Evolutionary conservation across 2,888 invertebrate species (phyloP).

Genomic region (Opisthograptis luteolata): DNA sequence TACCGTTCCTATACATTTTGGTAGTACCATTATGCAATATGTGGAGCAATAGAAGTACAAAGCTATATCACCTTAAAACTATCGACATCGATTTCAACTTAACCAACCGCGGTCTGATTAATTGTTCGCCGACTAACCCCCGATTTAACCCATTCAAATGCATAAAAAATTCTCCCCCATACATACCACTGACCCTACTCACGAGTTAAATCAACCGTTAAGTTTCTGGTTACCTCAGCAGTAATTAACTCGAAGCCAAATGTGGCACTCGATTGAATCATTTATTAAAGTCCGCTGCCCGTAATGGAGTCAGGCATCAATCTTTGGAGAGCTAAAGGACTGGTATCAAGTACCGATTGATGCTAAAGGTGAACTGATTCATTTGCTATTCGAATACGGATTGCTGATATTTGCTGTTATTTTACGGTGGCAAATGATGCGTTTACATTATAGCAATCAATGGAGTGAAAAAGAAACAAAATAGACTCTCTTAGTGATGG

Average conservation of each 20-base stretch:
- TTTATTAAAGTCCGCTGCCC: constrained; percentile 49
- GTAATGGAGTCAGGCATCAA: constrained; percentile 41
- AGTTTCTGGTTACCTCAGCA: constrained; percentile 57
- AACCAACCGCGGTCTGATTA: constrained; percentile 13
- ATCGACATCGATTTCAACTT: constrained; percentile 14
- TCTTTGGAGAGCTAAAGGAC: constrained; percentile 29
- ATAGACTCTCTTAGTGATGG: no score
- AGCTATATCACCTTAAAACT: constrained; percentile 10
- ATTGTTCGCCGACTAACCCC: constrained; percentile 14
- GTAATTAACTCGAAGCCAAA: constrained; percentile 60
- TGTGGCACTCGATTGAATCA: constrained; percentile 52
- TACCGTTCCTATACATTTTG: no score
- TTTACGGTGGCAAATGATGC: background rate
- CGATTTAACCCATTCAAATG: constrained; percentile 45
- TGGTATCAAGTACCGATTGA: constrained; percentile 9
- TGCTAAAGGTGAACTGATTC: background rate
- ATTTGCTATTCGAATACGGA: background rate
- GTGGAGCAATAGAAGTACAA: background rate
- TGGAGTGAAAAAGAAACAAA: no score
- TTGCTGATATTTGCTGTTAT: background rate
- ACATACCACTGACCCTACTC: constrained; percentile 50
- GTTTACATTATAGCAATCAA: no score
- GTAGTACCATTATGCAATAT: no score
- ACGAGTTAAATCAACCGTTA: constrained; percentile 60
- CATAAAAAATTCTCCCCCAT: constrained; percentile 41